Percentiles rank a stretch among this genome's conserved stretches.
These are phyloP conservation scores for Hestina assimilis DNA, from an alignment of 1,140 invertebrate genomes.

Conservation along the genomic window DNA sequence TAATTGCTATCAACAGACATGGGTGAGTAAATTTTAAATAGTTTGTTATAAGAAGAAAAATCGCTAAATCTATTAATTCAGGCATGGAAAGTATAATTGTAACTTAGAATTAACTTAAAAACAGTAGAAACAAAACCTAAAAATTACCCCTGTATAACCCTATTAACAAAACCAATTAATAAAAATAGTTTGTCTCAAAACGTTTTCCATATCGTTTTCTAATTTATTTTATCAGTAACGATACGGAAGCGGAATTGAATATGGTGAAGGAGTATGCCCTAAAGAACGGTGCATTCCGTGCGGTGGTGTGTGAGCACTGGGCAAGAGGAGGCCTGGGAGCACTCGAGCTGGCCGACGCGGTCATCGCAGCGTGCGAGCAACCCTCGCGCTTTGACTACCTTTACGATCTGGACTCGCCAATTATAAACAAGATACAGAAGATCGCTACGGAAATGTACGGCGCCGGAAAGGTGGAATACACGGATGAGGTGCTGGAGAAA, in stretches of 20 bases:
- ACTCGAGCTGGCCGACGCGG: constrained; percentile 89
- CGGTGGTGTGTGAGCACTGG: constrained; percentile 95
- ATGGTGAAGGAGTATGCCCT: constrained; percentile 86
- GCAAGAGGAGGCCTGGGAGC: constrained; percentile 94
- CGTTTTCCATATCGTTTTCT: too few species aligned
- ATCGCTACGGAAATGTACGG: constrained; percentile 98
- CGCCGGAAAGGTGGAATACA: constrained; percentile 90
- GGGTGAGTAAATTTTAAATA: constrained; percentile 85
- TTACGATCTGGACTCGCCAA: constrained; percentile 88
- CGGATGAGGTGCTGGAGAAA: constrained; percentile 82
- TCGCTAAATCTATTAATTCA: too few species aligned
- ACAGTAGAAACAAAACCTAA: too few species aligned
- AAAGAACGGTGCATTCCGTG: constrained; percentile 89
- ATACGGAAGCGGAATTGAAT: constrained; percentile 91
- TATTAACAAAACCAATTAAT: too few species aligned
- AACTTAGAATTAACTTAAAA: too few species aligned
- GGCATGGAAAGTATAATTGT: too few species aligned
- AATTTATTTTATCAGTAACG: constrained; percentile 81
- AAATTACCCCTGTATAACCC: too few species aligned
- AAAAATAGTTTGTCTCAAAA: too few species aligned
- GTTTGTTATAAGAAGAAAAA: too few species aligned
- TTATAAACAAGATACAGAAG: constrained; percentile 93
- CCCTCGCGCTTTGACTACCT: constrained; percentile 86
- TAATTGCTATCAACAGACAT: constrained; percentile 96
- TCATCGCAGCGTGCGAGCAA: constrained; percentile 86